Evolutionary conservation across 2,888 invertebrate genomes (phyloP).

Genomic region (Camponotus fellah): DNA sequence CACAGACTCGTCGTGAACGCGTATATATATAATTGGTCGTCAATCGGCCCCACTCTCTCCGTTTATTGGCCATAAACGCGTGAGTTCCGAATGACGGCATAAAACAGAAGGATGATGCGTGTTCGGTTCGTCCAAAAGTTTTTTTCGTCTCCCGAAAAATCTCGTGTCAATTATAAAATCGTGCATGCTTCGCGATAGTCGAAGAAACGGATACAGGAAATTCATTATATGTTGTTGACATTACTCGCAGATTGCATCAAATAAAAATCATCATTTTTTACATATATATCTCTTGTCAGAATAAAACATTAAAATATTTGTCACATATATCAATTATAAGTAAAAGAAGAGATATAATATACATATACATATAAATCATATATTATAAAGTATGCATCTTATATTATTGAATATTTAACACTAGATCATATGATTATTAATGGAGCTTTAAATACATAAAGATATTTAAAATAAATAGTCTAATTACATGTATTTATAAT

Average conservation of each 20-base stretch:
- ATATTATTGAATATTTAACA: background rate
- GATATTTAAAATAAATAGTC: background rate
- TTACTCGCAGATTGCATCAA: background rate
- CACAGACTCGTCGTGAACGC: slow-evolving; percentile 71
- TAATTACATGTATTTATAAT: background rate
- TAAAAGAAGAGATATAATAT: too few species aligned
- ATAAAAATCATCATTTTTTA: background rate
- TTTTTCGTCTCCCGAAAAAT: slow-evolving; percentile 41
- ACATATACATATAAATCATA: too few species aligned
- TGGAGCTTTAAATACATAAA: background rate
- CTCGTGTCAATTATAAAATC: slow-evolving; percentile 29
- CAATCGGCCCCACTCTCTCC: slow-evolving; percentile 67
- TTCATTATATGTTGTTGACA: background rate
- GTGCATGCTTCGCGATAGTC: background rate
- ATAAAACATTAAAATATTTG: too few species aligned
- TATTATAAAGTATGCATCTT: too few species aligned
- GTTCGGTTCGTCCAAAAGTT: slow-evolving; percentile 43
- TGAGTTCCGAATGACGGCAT: slow-evolving; percentile 60
- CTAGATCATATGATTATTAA: background rate
- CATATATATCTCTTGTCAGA: background rate
- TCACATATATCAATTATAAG: background rate
- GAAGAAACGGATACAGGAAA: background rate
- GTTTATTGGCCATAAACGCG: slow-evolving; percentile 64
- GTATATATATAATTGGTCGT: slow-evolving; percentile 76
- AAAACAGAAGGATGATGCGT: slow-evolving; percentile 52